Base-by-base conservation (phyloP, 2,888 invertebrate species). In the Branchellion lobata region DNA sequence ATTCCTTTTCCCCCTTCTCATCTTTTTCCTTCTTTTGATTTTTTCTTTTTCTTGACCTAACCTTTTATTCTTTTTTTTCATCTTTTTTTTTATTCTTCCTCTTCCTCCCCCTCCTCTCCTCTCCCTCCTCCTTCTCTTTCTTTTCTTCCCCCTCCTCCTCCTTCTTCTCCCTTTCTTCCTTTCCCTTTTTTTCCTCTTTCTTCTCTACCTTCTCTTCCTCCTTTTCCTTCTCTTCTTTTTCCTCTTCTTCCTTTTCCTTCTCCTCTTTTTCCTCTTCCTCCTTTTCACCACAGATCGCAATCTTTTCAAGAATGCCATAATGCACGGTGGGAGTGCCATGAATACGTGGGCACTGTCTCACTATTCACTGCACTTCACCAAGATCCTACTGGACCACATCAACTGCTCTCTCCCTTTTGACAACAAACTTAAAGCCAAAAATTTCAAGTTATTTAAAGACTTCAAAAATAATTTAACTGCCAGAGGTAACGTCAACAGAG, bases 281-380 rank as follows among this genome's bases (percentile, higher is more conserved):
- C 14, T 21, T 21, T 11, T 18, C 68, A 68, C 36, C 24, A 1
- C 61, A 86, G 85, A 83, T 73, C 83, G 82, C 5, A 82, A 82
- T 31, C 82, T 84, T 51, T 85, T 86, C 82, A 93, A 94, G 87
- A 90, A 95, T 79, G 94, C 94, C 21, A 94, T 97, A 85, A 89
- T 97, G 81, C 93, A 96, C 93, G 93, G 96, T 81, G 94, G 96
- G 1, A 93, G 95, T 1, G 86, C 86, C 11, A 81, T 85, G 40
- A 85, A 85, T 74, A 83, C 85, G 0, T 86, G 86, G 86, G 85
- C 86, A 0, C 83, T 85, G 33, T 84, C 85, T n/a, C 83, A 85
- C n/a, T 84, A 85, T 80, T 85, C 86, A 1, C 81, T 84, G 0
- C 81, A 84, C 72, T 86, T 85, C 82, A 84, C 86, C 3, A 82